These are phyloP conservation scores for Adelphocoris suturalis DNA, from an alignment of 2,888 invertebrate species.

Conservation along the genomic window DNA sequence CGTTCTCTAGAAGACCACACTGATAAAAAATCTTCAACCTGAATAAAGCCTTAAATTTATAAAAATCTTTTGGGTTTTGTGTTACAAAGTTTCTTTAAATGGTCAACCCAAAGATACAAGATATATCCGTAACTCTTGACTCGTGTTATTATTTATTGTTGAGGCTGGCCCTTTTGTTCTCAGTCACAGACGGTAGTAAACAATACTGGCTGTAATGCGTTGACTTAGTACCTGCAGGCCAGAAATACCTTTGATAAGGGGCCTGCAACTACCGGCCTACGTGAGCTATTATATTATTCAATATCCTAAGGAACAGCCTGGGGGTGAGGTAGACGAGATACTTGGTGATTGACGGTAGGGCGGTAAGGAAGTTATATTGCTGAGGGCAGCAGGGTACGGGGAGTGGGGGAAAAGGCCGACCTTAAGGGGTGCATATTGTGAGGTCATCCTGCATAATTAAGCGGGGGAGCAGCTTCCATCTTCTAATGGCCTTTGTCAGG, in stretches of 20 bases:
- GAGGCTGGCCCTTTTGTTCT: no score
- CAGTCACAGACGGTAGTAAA: neutral
- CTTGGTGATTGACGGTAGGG: conserved; percentile 47
- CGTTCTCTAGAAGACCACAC: no score
- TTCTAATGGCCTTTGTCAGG: conserved; percentile 69
- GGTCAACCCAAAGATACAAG: no score
- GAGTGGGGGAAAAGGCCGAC: neutral
- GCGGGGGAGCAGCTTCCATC: conserved; percentile 53
- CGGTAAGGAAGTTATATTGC: conserved; percentile 60
- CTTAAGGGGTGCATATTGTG: conserved; percentile 59
- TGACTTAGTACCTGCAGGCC: conserved; percentile 3
- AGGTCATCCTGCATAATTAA: conserved; percentile 65
- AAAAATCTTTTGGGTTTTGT: no score
- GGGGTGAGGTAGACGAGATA: neutral
- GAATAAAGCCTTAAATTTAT: no score
- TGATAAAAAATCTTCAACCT: no score
- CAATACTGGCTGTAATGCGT: neutral
- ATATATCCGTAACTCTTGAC: no score
- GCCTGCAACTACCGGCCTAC: neutral
- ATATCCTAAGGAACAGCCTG: neutral
- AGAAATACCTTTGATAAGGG: conserved; percentile 4
- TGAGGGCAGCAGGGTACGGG: neutral
- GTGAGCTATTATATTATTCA: conserved; percentile 39
- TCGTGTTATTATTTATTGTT: no score
- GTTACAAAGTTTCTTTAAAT: no score